Percentiles rank a stretch among this genome's conserved stretches.
phyloP scores from a whole-genome alignment of 2,113 vertebrate species.

The Podarcis muralis region DNA sequence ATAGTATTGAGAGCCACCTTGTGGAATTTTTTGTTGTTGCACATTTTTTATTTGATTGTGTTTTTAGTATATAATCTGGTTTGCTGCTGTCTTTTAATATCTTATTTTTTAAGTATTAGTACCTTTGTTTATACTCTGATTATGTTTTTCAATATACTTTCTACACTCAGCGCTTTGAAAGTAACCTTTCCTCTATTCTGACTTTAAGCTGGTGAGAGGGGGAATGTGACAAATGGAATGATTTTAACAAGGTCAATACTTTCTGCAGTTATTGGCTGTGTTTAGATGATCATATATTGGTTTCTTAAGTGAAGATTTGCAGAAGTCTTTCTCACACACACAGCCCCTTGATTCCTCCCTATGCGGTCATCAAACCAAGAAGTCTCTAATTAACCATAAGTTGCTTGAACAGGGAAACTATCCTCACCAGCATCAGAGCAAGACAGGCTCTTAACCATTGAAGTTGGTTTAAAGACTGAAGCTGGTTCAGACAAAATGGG shows the following conservation, averaged over 20 bases:
- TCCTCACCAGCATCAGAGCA: background rate
- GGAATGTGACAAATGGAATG: background rate
- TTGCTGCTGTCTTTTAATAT: constrained; percentile 3
- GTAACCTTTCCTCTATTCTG: background rate
- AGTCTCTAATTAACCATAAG: background rate
- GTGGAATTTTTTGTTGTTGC: constrained; percentile 55
- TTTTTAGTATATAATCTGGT: background rate
- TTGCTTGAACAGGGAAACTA: background rate
- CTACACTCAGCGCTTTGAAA: background rate
- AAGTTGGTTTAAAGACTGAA: background rate
- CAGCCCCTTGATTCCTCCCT: background rate
- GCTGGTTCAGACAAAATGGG: background rate
- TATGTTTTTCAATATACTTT: background rate
- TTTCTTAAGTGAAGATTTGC: background rate
- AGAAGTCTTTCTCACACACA: background rate
- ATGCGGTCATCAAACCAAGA: too few species aligned
- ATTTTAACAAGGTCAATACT: background rate
- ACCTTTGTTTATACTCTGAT: background rate
- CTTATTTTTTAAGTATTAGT: background rate
- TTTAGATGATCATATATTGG: background rate
- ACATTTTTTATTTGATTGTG: background rate
- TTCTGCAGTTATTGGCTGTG: background rate
- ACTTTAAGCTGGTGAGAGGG: background rate
- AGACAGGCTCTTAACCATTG: background rate
- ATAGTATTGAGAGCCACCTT: constrained; percentile 71